Evolutionary conservation across 2,113 vertebrate species (phyloP).

Genomic region (Myodes glareolus): DNA sequence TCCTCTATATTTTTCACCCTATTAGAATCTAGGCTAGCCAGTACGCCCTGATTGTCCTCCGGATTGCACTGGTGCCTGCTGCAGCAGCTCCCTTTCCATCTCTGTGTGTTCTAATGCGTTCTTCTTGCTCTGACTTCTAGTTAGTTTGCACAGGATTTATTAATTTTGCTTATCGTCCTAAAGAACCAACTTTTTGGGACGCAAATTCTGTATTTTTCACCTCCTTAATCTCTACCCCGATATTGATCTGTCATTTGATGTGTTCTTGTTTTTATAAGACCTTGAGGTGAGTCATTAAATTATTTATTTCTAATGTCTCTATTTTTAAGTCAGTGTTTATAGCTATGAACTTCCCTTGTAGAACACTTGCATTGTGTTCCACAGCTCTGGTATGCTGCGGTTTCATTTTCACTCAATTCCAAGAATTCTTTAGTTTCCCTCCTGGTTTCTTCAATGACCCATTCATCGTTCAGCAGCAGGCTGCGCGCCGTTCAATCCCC

Average conservation of each 20-base stretch:
- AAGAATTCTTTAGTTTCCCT: neutral
- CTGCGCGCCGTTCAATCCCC: neutral
- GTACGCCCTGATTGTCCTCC: neutral
- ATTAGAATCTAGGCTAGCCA: neutral
- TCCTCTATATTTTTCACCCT: neutral
- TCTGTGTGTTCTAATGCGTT: neutral
- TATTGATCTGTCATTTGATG: neutral
- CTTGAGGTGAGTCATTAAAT: neutral
- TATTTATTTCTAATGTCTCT: neutral
- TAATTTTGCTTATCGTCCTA: neutral
- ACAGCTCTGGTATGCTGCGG: neutral
- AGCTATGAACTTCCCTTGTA: neutral
- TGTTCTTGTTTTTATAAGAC: neutral
- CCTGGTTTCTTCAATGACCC: neutral
- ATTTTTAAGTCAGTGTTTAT: neutral
- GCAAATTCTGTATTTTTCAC: neutral
- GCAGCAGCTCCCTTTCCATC: neutral
- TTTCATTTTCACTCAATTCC: neutral
- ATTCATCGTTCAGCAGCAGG: neutral
- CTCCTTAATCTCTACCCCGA: neutral
- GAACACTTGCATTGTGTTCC: neutral
- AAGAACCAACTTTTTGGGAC: neutral
- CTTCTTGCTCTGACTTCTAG: neutral
- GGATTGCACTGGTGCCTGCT: neutral
- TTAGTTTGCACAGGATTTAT: neutral